Evolutionary conservation across 2,888 invertebrate species (phyloP), one percentile per base, ranked within the genome.

Genomic region (Drymonia ruficornis): DNA sequence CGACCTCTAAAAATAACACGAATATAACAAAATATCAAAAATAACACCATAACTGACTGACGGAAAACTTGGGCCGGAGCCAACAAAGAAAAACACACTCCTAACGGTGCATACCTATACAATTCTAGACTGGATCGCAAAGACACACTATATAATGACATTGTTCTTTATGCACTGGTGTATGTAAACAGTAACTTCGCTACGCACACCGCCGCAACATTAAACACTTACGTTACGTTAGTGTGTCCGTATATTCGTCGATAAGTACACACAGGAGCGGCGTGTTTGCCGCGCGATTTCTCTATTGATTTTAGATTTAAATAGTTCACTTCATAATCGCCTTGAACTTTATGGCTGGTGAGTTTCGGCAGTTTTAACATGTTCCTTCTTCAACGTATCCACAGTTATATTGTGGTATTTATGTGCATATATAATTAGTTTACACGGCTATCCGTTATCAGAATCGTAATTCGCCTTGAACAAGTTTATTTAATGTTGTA

Each of bases 271-370:
- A 85, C 83, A 82, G 74, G 80, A 75, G 74, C 79, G 81, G 73
- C 80, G 82, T 75, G 81, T 79, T 76, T 71, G 76, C 80, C 75
- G 80, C 74, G 83, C 83, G 83, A 86, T 89, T 86, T 87, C 86
- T 83, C 72, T 87, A 90, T 91, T 84, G 90, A 91, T 90, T 90
- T 83, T 84, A 80, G 73, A 83, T 81, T 84, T 75, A 77, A 80
- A 81, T 83, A 77, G 76, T 76, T 70, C 73, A 71, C 67, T 62
- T 63, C 64, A 70, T 69, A 74, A 63, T 70, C 70, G 84, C 88
- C 87, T 91, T 89, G 87, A 88, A 86, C 84, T 86, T 80, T 79
- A 91, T 91, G 91, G 86, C 91, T 76, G 91, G 91, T 91, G 76
- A 91, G 91, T 86, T 68, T 57, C 50, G 16, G 56, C 57, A 15